Evolutionary conservation across 2,113 vertebrate species (phyloP).

Genomic region (Clarias batrachus): DNA sequence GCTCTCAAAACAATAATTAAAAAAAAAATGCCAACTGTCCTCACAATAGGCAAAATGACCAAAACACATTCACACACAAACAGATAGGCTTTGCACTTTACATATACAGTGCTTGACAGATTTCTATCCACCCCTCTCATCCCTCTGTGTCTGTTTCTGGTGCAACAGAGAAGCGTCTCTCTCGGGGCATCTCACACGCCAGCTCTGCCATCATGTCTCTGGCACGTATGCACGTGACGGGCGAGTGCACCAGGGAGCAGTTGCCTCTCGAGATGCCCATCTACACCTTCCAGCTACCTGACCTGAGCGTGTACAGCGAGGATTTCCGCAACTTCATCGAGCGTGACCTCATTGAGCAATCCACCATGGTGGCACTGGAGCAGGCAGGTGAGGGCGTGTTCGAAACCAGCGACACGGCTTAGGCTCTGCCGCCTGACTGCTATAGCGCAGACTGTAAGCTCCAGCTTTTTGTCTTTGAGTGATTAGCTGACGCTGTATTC

Average conservation of each 20-base stretch:
- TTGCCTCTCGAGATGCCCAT: conserved; percentile 97
- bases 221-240: conserved; percentile 91
- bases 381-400: conserved; percentile 83
- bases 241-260: conserved; percentile 89
- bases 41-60: neutral
- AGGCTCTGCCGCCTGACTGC: neutral
- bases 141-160: neutral
- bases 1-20: neutral
- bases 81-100: neutral
- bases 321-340: conserved; percentile 97
- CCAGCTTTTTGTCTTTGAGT: no score
- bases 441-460: neutral
- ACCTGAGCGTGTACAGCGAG: conserved; percentile 97
- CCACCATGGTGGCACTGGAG: conserved; percentile 95
- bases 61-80: neutral
- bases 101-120: neutral
- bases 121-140: neutral
- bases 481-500: neutral
- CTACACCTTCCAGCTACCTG: conserved; percentile 98
- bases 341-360: conserved; percentile 94
- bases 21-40: neutral
- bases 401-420: neutral
- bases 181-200: conserved; percentile 97
- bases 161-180: conserved; percentile 89
- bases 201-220: conserved; percentile 98